phyloP scores from a whole-genome alignment of 2,113 vertebrate genomes.

The Callopanchax toddi region DNA sequence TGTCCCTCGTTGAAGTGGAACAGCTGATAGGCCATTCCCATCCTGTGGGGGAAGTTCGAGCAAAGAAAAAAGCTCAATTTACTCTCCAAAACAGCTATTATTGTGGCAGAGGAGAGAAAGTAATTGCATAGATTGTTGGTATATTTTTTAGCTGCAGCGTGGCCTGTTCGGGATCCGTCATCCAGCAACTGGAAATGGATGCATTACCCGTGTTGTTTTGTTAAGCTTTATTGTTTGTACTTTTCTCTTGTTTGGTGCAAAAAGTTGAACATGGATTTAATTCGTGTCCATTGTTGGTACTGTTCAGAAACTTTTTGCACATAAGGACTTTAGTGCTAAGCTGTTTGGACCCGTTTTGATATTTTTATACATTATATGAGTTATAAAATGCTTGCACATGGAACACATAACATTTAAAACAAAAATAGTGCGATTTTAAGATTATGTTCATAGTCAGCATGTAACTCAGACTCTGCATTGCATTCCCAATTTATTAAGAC shows the following conservation, averaged over 20 bases:
- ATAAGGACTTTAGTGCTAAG: background rate
- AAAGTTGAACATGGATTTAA: conserved; percentile 6
- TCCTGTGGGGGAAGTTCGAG: conserved; percentile 71
- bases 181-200: conserved; percentile 48
- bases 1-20: conserved; percentile 79
- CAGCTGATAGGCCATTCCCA: conserved; percentile 77
- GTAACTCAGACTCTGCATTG: background rate
- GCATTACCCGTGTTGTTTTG: conserved; percentile 20
- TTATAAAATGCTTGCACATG: background rate
- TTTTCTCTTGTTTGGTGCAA: conserved; percentile 28
- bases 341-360: background rate
- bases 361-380: background rate
- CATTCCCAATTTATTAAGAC: too few species aligned
- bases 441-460: too few species aligned
- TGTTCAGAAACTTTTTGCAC: background rate
- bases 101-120: conserved; percentile 66
- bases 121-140: conserved; percentile 61
- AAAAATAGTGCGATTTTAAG: too few species aligned
- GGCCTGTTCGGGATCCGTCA: conserved; percentile 21
- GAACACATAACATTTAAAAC: background rate
- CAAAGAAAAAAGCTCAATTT: conserved; percentile 81
- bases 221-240: conserved; percentile 8
- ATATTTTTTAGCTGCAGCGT: conserved; percentile 53
- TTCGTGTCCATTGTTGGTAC: background rate
- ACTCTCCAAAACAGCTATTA: conserved; percentile 70